Evolutionary conservation across 2,888 invertebrate species (phyloP).

Genomic region (Pyrgus malvae): DNA sequence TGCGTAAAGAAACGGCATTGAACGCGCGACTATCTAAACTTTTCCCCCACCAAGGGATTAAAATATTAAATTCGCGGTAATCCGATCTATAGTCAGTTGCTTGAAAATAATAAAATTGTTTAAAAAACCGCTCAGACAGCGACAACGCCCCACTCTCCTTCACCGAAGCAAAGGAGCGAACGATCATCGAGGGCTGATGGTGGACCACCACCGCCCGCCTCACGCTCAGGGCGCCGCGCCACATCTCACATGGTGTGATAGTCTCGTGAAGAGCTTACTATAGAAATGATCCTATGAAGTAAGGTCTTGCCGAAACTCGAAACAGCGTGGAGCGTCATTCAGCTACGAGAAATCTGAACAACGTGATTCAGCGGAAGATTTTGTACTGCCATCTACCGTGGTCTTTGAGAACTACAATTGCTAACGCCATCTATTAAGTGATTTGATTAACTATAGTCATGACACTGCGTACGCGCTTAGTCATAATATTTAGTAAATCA

Average conservation of each 20-base stretch:
- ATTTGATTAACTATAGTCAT: no score
- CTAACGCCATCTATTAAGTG: not conserved
- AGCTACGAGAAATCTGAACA: not conserved
- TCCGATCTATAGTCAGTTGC: not conserved
- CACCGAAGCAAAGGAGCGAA: no score
- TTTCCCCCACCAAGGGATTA: no score
- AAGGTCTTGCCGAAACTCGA: not conserved
- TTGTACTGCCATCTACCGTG: not conserved
- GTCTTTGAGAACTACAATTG: not conserved
- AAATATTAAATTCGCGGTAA: no score
- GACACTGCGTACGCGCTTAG: no score
- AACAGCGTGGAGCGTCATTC: not conserved
- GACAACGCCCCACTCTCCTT: no score
- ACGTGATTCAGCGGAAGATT: not conserved
- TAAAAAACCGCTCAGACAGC: conserved; percentile 1
- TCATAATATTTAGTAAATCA: not conserved
- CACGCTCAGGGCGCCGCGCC: no score
- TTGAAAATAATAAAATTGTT: not conserved
- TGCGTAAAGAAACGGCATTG: no score
- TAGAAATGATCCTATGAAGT: conserved; percentile 6
- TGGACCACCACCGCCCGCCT: no score
- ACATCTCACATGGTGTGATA: not conserved
- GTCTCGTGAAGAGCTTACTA: not conserved
- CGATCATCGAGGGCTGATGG: conserved; percentile 2
- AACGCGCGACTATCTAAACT: no score